A percentile compares a stretch with the other conserved stretches of the same genome.
Conservation (phyloP, 2,888 invertebrate genomes). For the Blastobasis adustella region DNA sequence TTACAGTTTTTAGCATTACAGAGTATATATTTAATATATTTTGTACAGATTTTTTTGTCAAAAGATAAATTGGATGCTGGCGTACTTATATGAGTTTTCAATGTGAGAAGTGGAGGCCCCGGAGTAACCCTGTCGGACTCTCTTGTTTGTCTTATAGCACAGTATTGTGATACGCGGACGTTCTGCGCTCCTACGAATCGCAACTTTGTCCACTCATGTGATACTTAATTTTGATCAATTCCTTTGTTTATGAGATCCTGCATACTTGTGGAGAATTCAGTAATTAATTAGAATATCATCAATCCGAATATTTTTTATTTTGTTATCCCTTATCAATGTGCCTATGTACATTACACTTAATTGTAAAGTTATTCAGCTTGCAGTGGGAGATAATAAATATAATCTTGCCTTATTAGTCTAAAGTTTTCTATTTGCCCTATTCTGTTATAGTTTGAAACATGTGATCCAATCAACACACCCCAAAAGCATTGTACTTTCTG, state of each 20-base stretch:
- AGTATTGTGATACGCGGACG: slow-evolving; percentile 33
- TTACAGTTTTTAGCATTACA: slow-evolving; percentile 75
- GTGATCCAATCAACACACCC: too few species aligned
- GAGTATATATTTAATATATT: slow-evolving; percentile 76
- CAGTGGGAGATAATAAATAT: slow-evolving; percentile 66
- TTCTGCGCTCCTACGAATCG: slow-evolving; percentile 36
- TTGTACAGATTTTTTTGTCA: slow-evolving; percentile 76
- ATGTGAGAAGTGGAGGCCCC: slow-evolving; percentile 63
- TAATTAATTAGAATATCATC: slow-evolving; percentile 71
- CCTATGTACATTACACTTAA: slow-evolving; percentile 56
- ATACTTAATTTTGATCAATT: slow-evolving; percentile 52
- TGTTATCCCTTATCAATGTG: slow-evolving; percentile 67
- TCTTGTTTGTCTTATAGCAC: slow-evolving; percentile 47
- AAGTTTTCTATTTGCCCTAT: slow-evolving; percentile 30
- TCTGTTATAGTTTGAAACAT: too few species aligned
- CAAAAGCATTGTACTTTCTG: too few species aligned
- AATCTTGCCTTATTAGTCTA: slow-evolving; percentile 66
- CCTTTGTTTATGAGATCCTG: slow-evolving; percentile 74
- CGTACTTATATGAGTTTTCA: slow-evolving; percentile 68
- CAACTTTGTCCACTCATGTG: slow-evolving; percentile 25
- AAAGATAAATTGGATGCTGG: slow-evolving; percentile 76
- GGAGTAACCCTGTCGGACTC: slow-evolving; percentile 52
- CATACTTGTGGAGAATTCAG: slow-evolving; percentile 67
- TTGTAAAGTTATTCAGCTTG: slow-evolving; percentile 61
- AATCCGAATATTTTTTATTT: slow-evolving; percentile 72